Base-by-base conservation (phyloP, 2,797 vertebrate species). In the Melanitta fusca region DNA sequence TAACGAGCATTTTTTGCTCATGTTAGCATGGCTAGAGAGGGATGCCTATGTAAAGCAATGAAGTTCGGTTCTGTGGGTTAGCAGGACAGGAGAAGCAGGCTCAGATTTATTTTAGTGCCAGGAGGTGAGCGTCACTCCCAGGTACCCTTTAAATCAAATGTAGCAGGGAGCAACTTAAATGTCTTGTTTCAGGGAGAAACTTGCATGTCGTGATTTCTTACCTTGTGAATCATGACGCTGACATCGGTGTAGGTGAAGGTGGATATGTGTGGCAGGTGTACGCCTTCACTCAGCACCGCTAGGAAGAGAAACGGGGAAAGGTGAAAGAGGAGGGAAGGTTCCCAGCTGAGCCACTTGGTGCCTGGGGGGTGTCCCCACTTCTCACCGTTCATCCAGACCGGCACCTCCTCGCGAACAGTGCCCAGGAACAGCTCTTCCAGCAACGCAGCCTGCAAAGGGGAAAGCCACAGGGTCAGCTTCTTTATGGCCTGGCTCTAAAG, bases 381-480 rank as follows among this genome's bases (percentile, higher is more conserved):
- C 95, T 95, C 93, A 97, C 96, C n/a, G 0, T 94, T 95, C n/a
- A 94, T 39, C 86, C 90, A 92, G 4, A 91, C 86, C 0, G 51
- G 66, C 4, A 97, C 65, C 58, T 94, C 86, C 57, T 66, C 21
- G 6, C 79, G 92, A 65, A 97, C 8, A 0, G 75, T 64, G 84
- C 84, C 78, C 86, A 94, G 11, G 28, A 97, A 78, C 6, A 97
- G 2, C 69, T 97, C 95, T 81, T 96, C 57, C 72, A 97, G 91
- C 4, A 89, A 5, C 15, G 64, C 57, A 58, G 38, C 92, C 96
- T 96, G 91, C 3, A 60, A 17, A 24, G 11, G 38, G 39, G 27
- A 53, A 13, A 43, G 0, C 3, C 3, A 10, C 62, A 7, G 2
- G 2, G 11, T 81, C n/a, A 73, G 72, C 54, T 56, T 8, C 0